Conservation (phyloP, 1,140 invertebrate species). For the Hyphantria cunea region DNA sequence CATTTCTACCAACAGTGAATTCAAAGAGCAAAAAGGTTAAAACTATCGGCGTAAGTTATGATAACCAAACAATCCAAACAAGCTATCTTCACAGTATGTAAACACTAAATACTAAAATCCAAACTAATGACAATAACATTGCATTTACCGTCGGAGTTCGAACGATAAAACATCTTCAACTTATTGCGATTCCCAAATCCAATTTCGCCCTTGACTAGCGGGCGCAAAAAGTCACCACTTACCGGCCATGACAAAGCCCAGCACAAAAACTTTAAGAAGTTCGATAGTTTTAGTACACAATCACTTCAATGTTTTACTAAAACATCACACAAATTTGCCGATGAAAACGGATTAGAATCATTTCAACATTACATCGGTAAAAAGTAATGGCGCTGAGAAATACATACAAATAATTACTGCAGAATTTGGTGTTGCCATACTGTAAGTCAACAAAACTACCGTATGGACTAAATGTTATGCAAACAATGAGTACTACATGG, state of each 20-base stretch:
- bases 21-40: conserved; percentile 65
- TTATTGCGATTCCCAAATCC: conserved; percentile 80
- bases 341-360: conserved; percentile 82
- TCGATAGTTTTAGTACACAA: conserved; percentile 80
- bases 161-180: conserved; percentile 82
- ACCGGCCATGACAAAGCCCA: conserved; percentile 83
- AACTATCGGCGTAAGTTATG: conserved; percentile 63
- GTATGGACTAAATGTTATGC: background rate
- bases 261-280: conserved; percentile 81
- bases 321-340: conserved; percentile 79
- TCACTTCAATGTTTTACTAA: conserved; percentile 77
- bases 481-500: conserved; percentile 9
- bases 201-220: conserved; percentile 81
- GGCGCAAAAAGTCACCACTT: conserved; percentile 82
- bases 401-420: conserved; percentile 79
- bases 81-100: conserved; percentile 69
- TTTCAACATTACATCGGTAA: conserved; percentile 80
- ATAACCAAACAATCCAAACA: conserved; percentile 69
- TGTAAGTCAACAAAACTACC: conserved; percentile 32
- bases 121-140: conserved; percentile 81
- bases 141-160: conserved; percentile 82
- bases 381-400: conserved; percentile 82
- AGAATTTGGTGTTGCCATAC: conserved; percentile 69
- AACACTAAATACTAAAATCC: conserved; percentile 76
- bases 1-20: conserved; percentile 57